Percentiles rank a stretch among this genome's conserved stretches.
phyloP scores from a whole-genome alignment of 1,140 invertebrate genomes.

The Drosophila punjabiensis region DNA sequence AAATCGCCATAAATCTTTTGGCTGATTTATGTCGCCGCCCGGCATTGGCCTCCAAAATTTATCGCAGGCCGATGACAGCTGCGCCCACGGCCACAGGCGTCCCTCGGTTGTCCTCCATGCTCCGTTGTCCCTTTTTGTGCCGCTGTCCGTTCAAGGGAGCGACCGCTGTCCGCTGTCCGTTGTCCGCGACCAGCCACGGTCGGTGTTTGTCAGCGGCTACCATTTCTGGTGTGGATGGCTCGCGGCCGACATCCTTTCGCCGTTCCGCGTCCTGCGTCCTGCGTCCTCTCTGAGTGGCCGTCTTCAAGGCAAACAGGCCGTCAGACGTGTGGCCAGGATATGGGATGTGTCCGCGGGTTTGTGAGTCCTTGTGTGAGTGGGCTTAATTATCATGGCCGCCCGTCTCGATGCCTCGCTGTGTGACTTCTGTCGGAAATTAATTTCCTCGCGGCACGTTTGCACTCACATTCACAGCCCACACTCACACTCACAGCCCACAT shows the following conservation, averaged over 20 bases:
- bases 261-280: background rate
- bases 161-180: slow-evolving; percentile 9
- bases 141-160: slow-evolving; percentile 4
- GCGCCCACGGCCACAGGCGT: slow-evolving; percentile 51
- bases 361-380: slow-evolving; percentile 32
- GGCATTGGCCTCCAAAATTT: slow-evolving; percentile 82
- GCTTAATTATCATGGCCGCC: slow-evolving; percentile 75
- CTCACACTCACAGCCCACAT: slow-evolving; percentile 2
- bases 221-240: slow-evolving; percentile 42
- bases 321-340: slow-evolving; percentile 43
- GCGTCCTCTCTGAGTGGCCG: slow-evolving; percentile 35
- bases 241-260: slow-evolving; percentile 62
- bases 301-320: slow-evolving; percentile 70
- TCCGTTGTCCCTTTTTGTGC: slow-evolving; percentile 16
- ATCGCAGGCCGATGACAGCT: slow-evolving; percentile 75
- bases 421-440: slow-evolving; percentile 84
- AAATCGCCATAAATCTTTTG: slow-evolving; percentile 83
- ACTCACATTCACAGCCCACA: slow-evolving; percentile 18
- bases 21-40: slow-evolving; percentile 81
- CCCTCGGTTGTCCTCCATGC: slow-evolving; percentile 17
- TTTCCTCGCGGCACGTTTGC: slow-evolving; percentile 65
- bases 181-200: background rate
- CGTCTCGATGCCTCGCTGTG: slow-evolving; percentile 72
- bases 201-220: slow-evolving; percentile 39
- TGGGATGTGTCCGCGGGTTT: slow-evolving; percentile 18